A percentile compares a stretch with the other conserved stretches of the same genome.
Conservation (phyloP, 2,888 invertebrate species). For the Coenonympha arcania region DNA sequence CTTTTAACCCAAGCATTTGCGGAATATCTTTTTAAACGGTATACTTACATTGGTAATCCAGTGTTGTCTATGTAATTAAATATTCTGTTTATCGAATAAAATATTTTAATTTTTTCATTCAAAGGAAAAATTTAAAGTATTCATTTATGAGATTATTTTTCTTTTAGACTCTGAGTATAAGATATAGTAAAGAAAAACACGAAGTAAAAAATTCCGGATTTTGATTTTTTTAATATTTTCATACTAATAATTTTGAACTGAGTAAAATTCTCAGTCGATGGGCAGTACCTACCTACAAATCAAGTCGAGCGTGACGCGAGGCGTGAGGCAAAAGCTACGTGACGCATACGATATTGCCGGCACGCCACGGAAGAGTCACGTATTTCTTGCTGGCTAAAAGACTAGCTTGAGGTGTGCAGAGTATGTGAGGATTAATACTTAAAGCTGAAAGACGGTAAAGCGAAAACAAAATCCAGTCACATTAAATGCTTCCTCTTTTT, state of each 20-base stretch:
- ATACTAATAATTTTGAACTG: not conserved
- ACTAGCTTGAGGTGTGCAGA: too few species aligned
- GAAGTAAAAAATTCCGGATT: too few species aligned
- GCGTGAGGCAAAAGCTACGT: not conserved
- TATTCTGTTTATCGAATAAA: not conserved
- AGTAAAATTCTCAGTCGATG: not conserved
- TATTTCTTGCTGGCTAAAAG: not conserved
- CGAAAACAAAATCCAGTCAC: too few species aligned
- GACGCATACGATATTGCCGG: not conserved
- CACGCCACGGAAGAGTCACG: slow-evolving; percentile 1
- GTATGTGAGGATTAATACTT: too few species aligned
- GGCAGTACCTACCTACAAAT: too few species aligned
- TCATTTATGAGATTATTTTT: too few species aligned
- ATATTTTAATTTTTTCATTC: not conserved
- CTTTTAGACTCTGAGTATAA: too few species aligned
- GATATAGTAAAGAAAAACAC: too few species aligned
- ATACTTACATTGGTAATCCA: not conserved
- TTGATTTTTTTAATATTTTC: too few species aligned
- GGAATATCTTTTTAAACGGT: not conserved
- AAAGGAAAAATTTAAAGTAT: too few species aligned
- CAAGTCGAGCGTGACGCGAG: not conserved
- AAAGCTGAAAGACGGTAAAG: too few species aligned
- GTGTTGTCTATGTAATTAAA: not conserved
- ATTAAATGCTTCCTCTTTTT: too few species aligned
- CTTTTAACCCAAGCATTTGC: slow-evolving; percentile 1